phyloP scores from a whole-genome alignment of 2,888 invertebrate genomes.

The Zygaena filipendulae region DNA sequence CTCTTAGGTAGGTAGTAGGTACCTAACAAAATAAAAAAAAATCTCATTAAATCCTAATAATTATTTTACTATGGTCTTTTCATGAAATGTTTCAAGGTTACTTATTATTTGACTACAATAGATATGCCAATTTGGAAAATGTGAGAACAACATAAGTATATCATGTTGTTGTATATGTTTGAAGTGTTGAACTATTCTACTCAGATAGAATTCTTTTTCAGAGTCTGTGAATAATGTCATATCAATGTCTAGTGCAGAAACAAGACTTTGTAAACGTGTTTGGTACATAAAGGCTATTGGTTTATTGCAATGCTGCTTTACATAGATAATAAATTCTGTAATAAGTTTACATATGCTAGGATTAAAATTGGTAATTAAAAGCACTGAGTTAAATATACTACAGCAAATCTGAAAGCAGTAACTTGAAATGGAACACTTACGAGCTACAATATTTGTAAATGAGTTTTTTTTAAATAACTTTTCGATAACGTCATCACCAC shows the following conservation, averaged over 20 bases:
- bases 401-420: conserved; percentile 45
- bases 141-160: conserved; percentile 43
- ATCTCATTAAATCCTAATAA: too few species aligned
- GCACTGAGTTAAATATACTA: conserved; percentile 36
- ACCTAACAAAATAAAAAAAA: too few species aligned
- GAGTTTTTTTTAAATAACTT: conserved; percentile 28
- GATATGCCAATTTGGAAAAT: conserved; percentile 48
- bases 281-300: conserved; percentile 34
- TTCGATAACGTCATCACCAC: conserved; percentile 18
- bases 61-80: too few species aligned
- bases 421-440: conserved; percentile 32
- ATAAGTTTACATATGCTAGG: conserved; percentile 28
- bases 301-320: conserved; percentile 24
- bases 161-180: conserved; percentile 27
- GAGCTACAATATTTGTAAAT: too few species aligned
- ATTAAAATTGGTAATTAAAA: conserved; percentile 36
- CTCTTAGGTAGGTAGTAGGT: too few species aligned
- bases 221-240: conserved; percentile 21
- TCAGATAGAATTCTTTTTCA: conserved; percentile 23
- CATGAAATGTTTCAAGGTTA: too few species aligned
- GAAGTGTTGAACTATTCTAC: conserved; percentile 25
- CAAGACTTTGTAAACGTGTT: conserved; percentile 25
- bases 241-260: conserved; percentile 37
- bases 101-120: conserved; percentile 29
- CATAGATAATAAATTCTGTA: conserved; percentile 25